Conservation (phyloP, 2,113 vertebrate genomes). For the Ardeotis arabs region DNA sequence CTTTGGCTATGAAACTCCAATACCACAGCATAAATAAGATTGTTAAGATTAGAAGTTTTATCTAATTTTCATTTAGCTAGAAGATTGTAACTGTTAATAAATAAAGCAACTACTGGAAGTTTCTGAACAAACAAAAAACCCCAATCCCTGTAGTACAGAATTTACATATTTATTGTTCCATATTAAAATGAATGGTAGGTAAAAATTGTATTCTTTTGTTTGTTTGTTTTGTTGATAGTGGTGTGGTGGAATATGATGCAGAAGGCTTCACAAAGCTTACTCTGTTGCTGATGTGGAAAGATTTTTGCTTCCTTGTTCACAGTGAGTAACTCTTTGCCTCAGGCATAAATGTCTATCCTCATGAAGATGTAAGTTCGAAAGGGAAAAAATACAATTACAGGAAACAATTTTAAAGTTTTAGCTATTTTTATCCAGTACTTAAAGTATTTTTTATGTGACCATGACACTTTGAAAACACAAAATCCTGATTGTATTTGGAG, state of each 20-base stretch:
- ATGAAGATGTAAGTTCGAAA: slow-evolving; percentile 47
- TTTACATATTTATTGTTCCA: neutral
- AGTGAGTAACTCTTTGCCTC: slow-evolving; percentile 82
- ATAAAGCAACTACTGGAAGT: neutral
- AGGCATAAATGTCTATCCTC: slow-evolving; percentile 26
- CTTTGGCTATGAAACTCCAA: neutral
- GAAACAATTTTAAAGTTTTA: slow-evolving; percentile 36
- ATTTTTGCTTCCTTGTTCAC: slow-evolving; percentile 97
- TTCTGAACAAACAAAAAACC: neutral
- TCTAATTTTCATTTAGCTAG: neutral
- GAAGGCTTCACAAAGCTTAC: slow-evolving; percentile 98
- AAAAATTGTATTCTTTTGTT: neutral
- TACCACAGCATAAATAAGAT: neutral
- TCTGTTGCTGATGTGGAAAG: slow-evolving; percentile 96
- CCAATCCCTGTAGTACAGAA: neutral
- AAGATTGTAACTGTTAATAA: neutral
- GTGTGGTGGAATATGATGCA: slow-evolving; percentile 97
- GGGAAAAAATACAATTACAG: slow-evolving; percentile 35
- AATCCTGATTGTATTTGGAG: neutral
- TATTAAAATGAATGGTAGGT: neutral
- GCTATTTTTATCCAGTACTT: slow-evolving; percentile 28
- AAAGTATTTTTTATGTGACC: slow-evolving; percentile 22
- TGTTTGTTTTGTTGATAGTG: slow-evolving; percentile 75
- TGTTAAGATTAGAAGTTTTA: neutral
- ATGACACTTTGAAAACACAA: neutral